These are phyloP conservation scores for Centropus unirufus DNA, from an alignment of 2,113 vertebrate species.

Conservation along the genomic window DNA sequence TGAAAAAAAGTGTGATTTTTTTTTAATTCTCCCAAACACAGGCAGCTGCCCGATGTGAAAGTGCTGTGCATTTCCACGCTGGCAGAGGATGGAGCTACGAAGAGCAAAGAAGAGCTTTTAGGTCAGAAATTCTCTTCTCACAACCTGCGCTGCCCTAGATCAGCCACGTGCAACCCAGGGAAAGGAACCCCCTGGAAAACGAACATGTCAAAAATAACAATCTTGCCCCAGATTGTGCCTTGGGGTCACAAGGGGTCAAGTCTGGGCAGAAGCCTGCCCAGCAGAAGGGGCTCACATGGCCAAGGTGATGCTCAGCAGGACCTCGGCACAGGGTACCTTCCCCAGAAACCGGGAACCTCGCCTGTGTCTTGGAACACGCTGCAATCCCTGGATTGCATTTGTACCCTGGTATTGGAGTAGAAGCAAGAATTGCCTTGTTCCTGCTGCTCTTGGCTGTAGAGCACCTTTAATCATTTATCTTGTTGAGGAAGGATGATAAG, in stretches of 20 bases:
- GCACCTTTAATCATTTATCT: not conserved
- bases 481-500: not conserved
- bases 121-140: slow-evolving; percentile 14
- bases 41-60: slow-evolving; percentile 84
- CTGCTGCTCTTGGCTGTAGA: not conserved
- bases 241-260: not conserved
- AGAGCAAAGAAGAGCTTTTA: not conserved
- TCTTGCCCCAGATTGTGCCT: rapidly evolving
- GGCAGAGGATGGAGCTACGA: not conserved
- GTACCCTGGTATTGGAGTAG: not conserved
- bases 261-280: not conserved
- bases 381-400: rapidly evolving
- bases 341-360: not conserved
- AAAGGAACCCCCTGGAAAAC: not conserved
- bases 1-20: slow-evolving; percentile 80
- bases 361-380: not conserved
- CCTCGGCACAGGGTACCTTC: too few relatives aligned
- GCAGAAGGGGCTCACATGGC: not conserved
- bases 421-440: not conserved
- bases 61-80: not conserved
- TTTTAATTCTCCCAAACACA: slow-evolving; percentile 78
- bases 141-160: not conserved
- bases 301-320: rapidly evolving
- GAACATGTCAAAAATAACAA: too few relatives aligned
- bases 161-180: not conserved